Percentiles rank a stretch among this genome's conserved stretches.
Conservation (phyloP, 2,797 vertebrate species). For the Enteromius unitaeniatus region DNA sequence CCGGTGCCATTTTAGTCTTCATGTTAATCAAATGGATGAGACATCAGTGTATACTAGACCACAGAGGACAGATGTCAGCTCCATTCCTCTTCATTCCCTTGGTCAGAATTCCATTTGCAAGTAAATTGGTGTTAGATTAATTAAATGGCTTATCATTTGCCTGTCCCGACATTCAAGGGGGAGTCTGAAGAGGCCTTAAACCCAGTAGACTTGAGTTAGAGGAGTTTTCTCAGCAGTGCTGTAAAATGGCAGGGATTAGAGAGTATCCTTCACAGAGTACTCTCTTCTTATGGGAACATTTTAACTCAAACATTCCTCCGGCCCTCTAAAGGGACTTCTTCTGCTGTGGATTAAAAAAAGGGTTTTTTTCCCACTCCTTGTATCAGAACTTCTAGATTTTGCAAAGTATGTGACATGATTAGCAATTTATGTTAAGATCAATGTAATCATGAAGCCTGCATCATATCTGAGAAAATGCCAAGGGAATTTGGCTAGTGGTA, state of each 20-base stretch:
- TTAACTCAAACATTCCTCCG: slow-evolving; percentile 5
- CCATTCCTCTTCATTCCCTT: slow-evolving; percentile 19
- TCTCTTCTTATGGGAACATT: slow-evolving; percentile 30
- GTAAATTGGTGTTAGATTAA: slow-evolving; percentile 53
- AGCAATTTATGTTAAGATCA: not conserved
- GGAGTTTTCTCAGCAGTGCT: slow-evolving; percentile 2
- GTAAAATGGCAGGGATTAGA: slow-evolving; percentile 24
- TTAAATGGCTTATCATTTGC: slow-evolving; percentile 48
- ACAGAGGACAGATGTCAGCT: slow-evolving; percentile 40
- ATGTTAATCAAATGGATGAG: slow-evolving; percentile 28
- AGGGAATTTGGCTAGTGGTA: too few species aligned
- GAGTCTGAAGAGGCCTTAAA: slow-evolving; percentile 25
- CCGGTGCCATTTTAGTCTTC: not conserved
- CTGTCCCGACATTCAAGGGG: not conserved
- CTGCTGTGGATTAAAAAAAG: not conserved
- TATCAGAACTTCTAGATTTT: not conserved
- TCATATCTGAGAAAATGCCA: too few species aligned
- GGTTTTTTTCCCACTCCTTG: not conserved
- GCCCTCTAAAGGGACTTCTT: not conserved
- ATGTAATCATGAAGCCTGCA: not conserved
- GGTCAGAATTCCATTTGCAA: slow-evolving; percentile 44
- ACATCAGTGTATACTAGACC: not conserved
- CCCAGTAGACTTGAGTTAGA: not conserved
- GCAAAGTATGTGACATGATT: not conserved
- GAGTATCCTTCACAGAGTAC: slow-evolving; percentile 1